Evolutionary conservation across 53 echinoderm and acorn worm species (phyloP), one percentile per base, ranked within the genome.

Genomic region (Arbacia lixula): DNA sequence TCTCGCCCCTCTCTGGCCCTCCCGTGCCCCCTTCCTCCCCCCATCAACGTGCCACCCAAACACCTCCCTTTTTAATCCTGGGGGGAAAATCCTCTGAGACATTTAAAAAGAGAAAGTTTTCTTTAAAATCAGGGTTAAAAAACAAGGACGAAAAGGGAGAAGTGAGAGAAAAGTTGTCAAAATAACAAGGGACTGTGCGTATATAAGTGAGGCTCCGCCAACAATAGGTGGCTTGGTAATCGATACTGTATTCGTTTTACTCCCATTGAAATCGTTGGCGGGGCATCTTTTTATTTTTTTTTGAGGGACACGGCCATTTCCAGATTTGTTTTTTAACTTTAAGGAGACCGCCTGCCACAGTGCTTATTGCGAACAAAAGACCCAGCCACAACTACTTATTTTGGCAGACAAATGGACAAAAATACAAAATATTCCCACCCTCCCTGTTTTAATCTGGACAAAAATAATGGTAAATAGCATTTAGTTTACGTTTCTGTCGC

Each of bases 211-310:
- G 46, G 46, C 22, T 66, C 38, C 17, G 33, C 12, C 29, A 17
- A 71, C 71, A 71, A 71, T 71, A 16, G 71, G 19, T 4, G 6
- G 74, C 9, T 53, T 33, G 30, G 74, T 53, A 74, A 74, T 28
- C 30, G 74, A 74, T 74, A 74, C 74, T 74, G 25, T 53, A 53
- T 74, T 52, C 52, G 33, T 74, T 53, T 52, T 74, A 12, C 51
- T 21, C 33, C 53, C 33, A 52, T 74, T 74, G 51, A 53, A 74
- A 33, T 53, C 34, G 29, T 53, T 29, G 8, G 74, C 32, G 43
- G 43, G 69, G 20, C 35, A 64, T n/a, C n/a, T n/a, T 64, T 64
- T 64, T 30, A 61, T 61, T 61, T 61, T 61, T 29, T 25, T 19
- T 55, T 19, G 21, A 55, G 55, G 63, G 63, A 35, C 17, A 2